Percentiles rank a stretch among this genome's conserved stretches.
phyloP scores from a whole-genome alignment of 1,140 invertebrate genomes.

The Leptopilina boulardi region DNA sequence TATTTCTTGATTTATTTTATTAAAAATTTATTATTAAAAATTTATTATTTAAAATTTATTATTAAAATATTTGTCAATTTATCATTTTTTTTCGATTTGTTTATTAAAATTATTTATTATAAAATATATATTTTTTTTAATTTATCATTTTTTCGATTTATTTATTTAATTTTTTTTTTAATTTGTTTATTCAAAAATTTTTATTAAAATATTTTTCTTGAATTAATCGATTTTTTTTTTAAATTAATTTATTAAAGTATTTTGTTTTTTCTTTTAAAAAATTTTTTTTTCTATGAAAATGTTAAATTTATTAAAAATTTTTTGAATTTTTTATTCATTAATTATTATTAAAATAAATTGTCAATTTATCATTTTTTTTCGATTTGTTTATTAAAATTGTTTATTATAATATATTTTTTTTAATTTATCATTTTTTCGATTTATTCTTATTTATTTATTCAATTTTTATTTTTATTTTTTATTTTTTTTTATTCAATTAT shows the following conservation, averaged over 20 bases:
- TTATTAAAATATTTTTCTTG: background rate
- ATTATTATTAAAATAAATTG: too few species aligned
- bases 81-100: background rate
- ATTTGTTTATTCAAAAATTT: background rate
- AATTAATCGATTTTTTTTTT: too few species aligned
- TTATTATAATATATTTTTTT: background rate
- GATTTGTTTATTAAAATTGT: background rate
- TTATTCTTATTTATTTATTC: too few species aligned
- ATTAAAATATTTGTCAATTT: too few species aligned
- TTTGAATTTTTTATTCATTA: background rate
- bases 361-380: background rate
- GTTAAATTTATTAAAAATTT: background rate
- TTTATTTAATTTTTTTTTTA: background rate
- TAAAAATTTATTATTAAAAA: background rate
- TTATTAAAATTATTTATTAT: background rate
- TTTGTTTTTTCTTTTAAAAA: too few species aligned
- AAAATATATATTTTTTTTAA: background rate
- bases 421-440: too few species aligned
- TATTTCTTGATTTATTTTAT: too few species aligned
- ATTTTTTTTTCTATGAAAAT: conserved; percentile 5
- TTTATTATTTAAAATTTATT: conserved; percentile 12
- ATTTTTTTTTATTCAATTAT: background rate
- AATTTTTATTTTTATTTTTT: too few species aligned
- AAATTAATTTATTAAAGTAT: too few species aligned
- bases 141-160: too few species aligned